phyloP scores from a whole-genome alignment of 2,797 vertebrate genomes.

The Brachyalestes nurse region DNA sequence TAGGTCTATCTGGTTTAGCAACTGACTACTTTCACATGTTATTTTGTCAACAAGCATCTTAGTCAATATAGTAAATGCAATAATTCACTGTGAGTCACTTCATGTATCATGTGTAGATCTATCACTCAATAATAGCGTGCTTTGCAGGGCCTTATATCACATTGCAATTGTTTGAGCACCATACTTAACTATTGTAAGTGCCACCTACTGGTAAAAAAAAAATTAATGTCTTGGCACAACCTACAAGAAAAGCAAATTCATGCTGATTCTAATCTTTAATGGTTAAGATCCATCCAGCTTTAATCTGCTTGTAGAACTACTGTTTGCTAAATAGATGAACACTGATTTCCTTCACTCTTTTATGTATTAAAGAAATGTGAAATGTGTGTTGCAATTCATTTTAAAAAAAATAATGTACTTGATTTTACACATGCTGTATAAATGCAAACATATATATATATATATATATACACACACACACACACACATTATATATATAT shows the following conservation, averaged over 20 bases:
- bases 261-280: background rate
- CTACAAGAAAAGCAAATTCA: too few relatives aligned
- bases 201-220: background rate
- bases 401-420: too few relatives aligned
- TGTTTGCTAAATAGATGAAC: background rate
- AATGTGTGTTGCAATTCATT: too few relatives aligned
- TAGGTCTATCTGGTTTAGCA: too few relatives aligned
- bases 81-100: background rate
- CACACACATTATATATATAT: too few relatives aligned
- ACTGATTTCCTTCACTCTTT: background rate
- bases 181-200: background rate
- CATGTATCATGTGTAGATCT: background rate
- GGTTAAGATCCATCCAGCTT: background rate
- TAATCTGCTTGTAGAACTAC: background rate
- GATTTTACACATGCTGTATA: too few relatives aligned
- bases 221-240: background rate
- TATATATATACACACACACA: too few relatives aligned
- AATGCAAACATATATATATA: too few relatives aligned
- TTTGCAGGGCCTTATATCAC: background rate
- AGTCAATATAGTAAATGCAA: background rate
- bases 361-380: too few relatives aligned
- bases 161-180: background rate
- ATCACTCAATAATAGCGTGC: too few relatives aligned
- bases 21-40: background rate
- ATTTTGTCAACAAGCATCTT: background rate